phyloP scores from a whole-genome alignment of 2,113 vertebrate species.

The Lophochroa leadbeateri region DNA sequence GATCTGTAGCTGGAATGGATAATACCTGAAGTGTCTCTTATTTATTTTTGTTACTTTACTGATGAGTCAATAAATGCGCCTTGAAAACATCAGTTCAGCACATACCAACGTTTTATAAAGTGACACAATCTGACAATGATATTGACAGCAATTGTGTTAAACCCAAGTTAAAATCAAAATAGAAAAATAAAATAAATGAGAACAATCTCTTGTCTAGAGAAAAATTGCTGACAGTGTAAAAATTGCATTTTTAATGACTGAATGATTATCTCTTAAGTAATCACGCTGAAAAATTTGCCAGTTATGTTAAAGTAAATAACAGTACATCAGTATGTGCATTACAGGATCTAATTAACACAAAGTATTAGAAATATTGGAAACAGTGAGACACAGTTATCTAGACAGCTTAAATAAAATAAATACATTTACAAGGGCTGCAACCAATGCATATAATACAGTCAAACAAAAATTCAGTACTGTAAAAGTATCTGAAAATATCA shows the following conservation, averaged over 20 bases:
- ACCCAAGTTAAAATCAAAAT: conserved; percentile 21
- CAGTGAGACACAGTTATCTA: background rate
- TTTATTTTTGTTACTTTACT: conserved; percentile 32
- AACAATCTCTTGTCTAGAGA: background rate
- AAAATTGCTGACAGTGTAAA: conserved; percentile 1
- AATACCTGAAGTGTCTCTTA: background rate
- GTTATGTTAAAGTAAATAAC: conserved; percentile 20
- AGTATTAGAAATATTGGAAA: background rate
- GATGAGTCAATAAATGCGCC: background rate
- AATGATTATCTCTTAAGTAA: background rate
- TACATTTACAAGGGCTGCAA: background rate
- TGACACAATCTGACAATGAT: background rate
- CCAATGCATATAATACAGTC: background rate
- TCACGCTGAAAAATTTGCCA: background rate
- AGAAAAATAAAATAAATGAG: background rate
- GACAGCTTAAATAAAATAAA: background rate
- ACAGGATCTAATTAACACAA: background rate
- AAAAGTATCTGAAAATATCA: background rate
- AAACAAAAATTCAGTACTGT: background rate
- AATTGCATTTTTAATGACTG: conserved; percentile 3
- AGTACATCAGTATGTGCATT: background rate
- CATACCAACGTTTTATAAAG: background rate
- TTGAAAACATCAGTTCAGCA: background rate
- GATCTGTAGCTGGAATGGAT: background rate
- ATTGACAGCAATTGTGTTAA: background rate